Conservation (phyloP, 64 coral and sea anemone genomes). For the Orbicella faveolata region DNA sequence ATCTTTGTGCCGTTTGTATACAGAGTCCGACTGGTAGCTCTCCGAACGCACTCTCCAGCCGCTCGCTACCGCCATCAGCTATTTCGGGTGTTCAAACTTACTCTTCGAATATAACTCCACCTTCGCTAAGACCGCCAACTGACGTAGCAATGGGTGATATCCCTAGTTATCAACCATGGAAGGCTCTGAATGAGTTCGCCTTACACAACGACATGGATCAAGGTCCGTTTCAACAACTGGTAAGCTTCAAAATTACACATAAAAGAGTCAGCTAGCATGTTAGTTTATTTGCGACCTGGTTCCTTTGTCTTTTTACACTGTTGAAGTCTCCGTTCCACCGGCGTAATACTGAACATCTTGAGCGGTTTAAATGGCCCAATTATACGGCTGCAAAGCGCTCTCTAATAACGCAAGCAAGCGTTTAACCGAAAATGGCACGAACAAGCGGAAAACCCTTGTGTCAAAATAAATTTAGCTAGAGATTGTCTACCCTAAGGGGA, state of each 20-base stretch:
- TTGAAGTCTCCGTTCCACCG: conserved; percentile 1
- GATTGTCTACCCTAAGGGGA: conserved; percentile 29
- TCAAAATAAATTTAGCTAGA: conserved; percentile 15
- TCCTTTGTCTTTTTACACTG: not conserved
- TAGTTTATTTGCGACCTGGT: not conserved
- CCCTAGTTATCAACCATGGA: conserved; percentile 95
- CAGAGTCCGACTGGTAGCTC: conserved; percentile 72
- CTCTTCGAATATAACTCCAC: conserved; percentile 65
- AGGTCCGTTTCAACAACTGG: conserved; percentile 96
- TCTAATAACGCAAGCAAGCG: conserved; percentile 27
- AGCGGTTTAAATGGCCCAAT: conserved; percentile 32
- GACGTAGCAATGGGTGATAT: conserved; percentile 79
- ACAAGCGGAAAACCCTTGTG: conserved; percentile 5
- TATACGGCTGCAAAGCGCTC: conserved; percentile 18
- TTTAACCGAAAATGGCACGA: conserved; percentile 25
- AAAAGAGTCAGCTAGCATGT: not conserved
- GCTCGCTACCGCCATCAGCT: conserved; percentile 75
- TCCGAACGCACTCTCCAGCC: conserved; percentile 39
- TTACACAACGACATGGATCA: conserved; percentile 98
- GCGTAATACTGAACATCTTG: not conserved
- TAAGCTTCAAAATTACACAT: conserved; percentile 43
- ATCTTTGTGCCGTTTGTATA: not conserved
- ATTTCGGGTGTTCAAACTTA: conserved; percentile 77
- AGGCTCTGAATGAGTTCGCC: conserved; percentile 95
- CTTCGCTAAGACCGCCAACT: conserved; percentile 67